phyloP scores from a whole-genome alignment of 2,888 invertebrate species.

The Magallana nippona region DNA sequence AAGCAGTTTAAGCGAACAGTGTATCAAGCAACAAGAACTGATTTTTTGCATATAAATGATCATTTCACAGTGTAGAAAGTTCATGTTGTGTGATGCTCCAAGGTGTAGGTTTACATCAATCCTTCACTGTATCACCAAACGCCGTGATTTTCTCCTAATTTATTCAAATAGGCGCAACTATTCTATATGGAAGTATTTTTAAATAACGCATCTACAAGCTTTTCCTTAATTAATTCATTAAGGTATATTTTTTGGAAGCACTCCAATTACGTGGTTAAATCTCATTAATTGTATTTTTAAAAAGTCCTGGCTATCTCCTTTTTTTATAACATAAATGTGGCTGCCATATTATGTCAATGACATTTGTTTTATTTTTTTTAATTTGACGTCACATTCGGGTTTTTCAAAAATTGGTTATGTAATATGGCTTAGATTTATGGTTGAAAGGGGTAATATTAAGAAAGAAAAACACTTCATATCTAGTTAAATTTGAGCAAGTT shows the following conservation, averaged over 20 bases:
- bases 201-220: neutral
- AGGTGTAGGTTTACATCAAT: neutral
- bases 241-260: neutral
- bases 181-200: neutral
- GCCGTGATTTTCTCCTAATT: neutral
- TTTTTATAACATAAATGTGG: neutral
- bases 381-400: conserved; percentile 15
- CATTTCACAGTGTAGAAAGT: neutral
- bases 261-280: neutral
- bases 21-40: neutral
- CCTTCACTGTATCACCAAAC: neutral
- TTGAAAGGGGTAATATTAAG: neutral
- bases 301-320: too few relatives aligned
- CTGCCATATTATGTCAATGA: neutral
- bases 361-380: conserved; percentile 1
- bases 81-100: neutral
- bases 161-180: conserved; percentile 5
- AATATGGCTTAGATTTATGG: neutral
- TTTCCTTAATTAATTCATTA: neutral
- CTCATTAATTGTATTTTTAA: too few relatives aligned
- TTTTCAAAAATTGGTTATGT: conserved; percentile 15
- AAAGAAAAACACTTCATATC: neutral
- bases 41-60: neutral
- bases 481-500: too few relatives aligned
- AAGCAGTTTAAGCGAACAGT: neutral